These are phyloP conservation scores for Bos taurus DNA, from an alignment of 2,113 vertebrate species.

Conservation along the genomic window ARS-UCD2.0 NC_037331.1:16346001-16346500, in stretches of 20 bases:
- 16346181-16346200: neutral
- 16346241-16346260: neutral
- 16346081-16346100: neutral
- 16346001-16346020: neutral
- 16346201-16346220: neutral
- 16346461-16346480: too few relatives aligned
- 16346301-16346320: too few relatives aligned
- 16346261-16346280: neutral
- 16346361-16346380: too few relatives aligned
- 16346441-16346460: too few relatives aligned
- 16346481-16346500: too few relatives aligned
- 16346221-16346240: accelerated
- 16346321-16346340: too few relatives aligned
- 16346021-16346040: neutral
- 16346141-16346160: neutral
- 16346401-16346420: too few relatives aligned
- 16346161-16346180: neutral
- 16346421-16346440: too few relatives aligned
- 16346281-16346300: neutral
- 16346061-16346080: neutral
- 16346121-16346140: neutral
- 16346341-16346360: too few relatives aligned
- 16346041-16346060: neutral
- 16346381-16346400: too few relatives aligned
- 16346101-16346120: neutral